These are phyloP conservation scores for Coreius guichenoti DNA, from an alignment of 2,797 vertebrate species.

Conservation along the genomic window DNA sequence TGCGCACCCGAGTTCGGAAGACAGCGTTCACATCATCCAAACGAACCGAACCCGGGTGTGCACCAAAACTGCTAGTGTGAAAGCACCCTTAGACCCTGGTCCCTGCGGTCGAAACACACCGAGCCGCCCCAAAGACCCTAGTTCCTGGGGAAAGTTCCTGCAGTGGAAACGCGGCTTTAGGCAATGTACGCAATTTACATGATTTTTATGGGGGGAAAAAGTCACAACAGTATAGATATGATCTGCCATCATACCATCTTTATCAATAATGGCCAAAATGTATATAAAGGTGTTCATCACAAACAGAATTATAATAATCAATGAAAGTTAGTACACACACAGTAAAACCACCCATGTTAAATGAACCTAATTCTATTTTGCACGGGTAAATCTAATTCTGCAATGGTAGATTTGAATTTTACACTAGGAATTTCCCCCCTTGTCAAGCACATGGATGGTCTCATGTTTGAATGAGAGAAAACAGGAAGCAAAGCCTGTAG, in stretches of 20 bases:
- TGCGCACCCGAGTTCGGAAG: too few relatives aligned
- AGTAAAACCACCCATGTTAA: background rate
- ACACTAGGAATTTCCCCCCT: conserved; percentile 1
- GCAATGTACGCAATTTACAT: background rate
- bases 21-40: too few relatives aligned
- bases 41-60: too few relatives aligned
- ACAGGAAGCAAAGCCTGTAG: conserved; percentile 19
- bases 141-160: background rate
- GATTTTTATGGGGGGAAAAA: background rate
- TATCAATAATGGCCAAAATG: background rate
- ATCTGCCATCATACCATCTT: background rate
- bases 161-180: too few relatives aligned
- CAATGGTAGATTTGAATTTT: background rate
- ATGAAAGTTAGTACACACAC: background rate
- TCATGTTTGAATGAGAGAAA: conserved; percentile 2
- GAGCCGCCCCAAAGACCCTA: background rate
- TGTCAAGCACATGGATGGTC: background rate
- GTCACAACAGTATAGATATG: background rate
- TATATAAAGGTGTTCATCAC: background rate
- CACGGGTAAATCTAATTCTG: background rate
- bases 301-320: background rate
- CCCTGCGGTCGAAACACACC: background rate
- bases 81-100: background rate
- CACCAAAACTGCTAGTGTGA: too few relatives aligned
- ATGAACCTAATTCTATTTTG: background rate